Evolutionary conservation across 2,888 invertebrate genomes (phyloP), one percentile per base, ranked within the genome.

Genomic region (Agriotes lineatus): DNA sequence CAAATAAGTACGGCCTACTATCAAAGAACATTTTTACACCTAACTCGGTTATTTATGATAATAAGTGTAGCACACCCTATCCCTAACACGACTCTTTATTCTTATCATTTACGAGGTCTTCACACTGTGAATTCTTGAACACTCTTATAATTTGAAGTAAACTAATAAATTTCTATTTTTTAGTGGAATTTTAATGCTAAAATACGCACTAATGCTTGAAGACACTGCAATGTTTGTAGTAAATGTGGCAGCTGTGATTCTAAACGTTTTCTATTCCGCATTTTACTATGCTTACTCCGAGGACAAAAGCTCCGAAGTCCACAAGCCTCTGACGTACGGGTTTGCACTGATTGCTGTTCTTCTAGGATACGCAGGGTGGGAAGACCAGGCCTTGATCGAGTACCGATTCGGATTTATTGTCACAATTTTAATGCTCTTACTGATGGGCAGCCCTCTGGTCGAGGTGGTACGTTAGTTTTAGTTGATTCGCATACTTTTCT

Each of bases 161-260:
- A n/a, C n/a, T n/a, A n/a, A n/a, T n/a, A n/a, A n/a, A n/a, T n/a
- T n/a, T n/a, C n/a, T n/a, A 9, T 64, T 72, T 83, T 85, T 70
- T 84, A 95, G 95, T 85, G 89, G 90, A 61, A 81, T 90, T 42
- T 85, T 95, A 65, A 93, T 93, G 87, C 85, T 96, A 69, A 91
- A 92, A 79, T 93, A 92, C 83, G 94, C 93, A 14, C 84, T 88
- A 72, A 86, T 96, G 45, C 85, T 95, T 69, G 85, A 89, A 50
- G 96, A 96, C 80, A 84, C 87, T 73, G 90, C 90, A 0, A 94
- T 95, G 91, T 90, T 93, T 52, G 88, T 88, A 78, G 93, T 95
- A 16, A 96, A 96, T 83, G 79, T 92, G 56, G 88, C 91, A 77
- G 95, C 94, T 70, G 85, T 93, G 68, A 83, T 87, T 0, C 84